Evolutionary conservation across 2,888 invertebrate species (phyloP), one percentile per base, ranked within the genome.

Genomic region (Ormyrus labotus): DNA sequence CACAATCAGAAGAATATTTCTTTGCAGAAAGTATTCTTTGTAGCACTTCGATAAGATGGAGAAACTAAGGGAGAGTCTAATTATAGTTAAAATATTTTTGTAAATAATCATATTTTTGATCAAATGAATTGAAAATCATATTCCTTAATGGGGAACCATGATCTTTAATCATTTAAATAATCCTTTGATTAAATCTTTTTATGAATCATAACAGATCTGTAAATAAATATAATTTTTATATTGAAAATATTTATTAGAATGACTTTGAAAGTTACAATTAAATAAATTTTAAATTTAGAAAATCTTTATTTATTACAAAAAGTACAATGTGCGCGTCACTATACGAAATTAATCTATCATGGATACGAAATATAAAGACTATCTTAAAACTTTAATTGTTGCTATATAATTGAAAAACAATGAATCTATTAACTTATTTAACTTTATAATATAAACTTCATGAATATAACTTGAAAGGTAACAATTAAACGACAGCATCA

Each of bases 21-120:
- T 93, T 95, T 80, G 95, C 95, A 58, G 96, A 96, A 85, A 95
- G 94, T 86, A 93, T 94, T 1, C 89, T 96, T 0, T 92, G 93
- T 85, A 88, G 87, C 70, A 87, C 89, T 8, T 89, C 91, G 74
- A 90, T 89, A 78, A 86, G 87, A 81, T 89, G 89, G 90, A 89
- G 86, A 82, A 89, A 81, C 82, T 89, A 80, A 84, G 47, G 11
- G 61, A 67, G 45, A 5, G 64, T 67, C 19, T 48, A 34, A 34
- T 34, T 34, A 34, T 70, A 48, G 34, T 10, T 71, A 58, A 6
- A 55, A 1, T 57, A 53, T 64, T 57, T 74, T 57, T 64, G 64
- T 64, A 73, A 55, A 57, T 13, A 71, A 57, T 57, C 6, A 34
- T 34, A 34, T 34, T 34, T 34, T 34, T 34, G 34, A 34, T 34